Percentiles rank a stretch among this genome's conserved stretches.
Evolutionary conservation across 2,888 invertebrate genomes (phyloP).

Genomic region (Pecten maximus): DNA sequence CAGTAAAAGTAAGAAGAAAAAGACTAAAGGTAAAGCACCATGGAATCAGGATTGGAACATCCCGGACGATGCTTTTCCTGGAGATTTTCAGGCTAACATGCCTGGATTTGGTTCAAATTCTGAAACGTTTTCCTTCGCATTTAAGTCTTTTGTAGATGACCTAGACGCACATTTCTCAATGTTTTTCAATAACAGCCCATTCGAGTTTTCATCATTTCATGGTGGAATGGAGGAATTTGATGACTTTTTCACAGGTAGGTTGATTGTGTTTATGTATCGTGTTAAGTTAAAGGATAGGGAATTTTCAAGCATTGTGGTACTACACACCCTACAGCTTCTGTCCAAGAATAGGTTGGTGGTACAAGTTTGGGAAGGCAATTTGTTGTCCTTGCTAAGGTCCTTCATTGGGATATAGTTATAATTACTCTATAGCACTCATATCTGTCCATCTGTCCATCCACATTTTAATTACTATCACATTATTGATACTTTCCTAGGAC

Average conservation of each 20-base stretch:
- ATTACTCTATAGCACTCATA: too few relatives aligned
- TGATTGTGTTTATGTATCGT: too few relatives aligned
- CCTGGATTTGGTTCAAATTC: not conserved
- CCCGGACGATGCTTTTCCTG: conserved; percentile 45
- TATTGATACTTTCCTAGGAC: too few relatives aligned
- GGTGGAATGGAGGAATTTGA: conserved; percentile 44
- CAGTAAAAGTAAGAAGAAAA: conserved; percentile 42
- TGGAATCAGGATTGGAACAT: conserved; percentile 53
- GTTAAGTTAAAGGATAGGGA: too few relatives aligned
- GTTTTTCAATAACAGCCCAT: conserved; percentile 59
- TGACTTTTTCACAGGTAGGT: not conserved
- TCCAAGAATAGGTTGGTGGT: too few relatives aligned
- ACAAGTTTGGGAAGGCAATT: too few relatives aligned
- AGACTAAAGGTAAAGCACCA: conserved; percentile 36
- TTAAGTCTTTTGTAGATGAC: conserved; percentile 73
- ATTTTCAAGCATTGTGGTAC: too few relatives aligned
- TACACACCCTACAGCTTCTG: too few relatives aligned
- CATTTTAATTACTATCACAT: too few relatives aligned
- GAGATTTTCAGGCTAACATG: conserved; percentile 18
- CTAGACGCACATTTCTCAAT: conserved; percentile 67
- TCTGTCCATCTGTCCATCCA: too few relatives aligned
- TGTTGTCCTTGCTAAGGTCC: too few relatives aligned
- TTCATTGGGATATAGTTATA: too few relatives aligned
- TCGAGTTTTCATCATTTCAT: conserved; percentile 64
- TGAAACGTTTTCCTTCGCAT: conserved; percentile 69